A percentile compares a stretch with the other conserved stretches of the same genome.
These are phyloP conservation scores for Agrilus cyanescens DNA, from an alignment of 2,888 invertebrate genomes.

Conservation along the genomic window DNA sequence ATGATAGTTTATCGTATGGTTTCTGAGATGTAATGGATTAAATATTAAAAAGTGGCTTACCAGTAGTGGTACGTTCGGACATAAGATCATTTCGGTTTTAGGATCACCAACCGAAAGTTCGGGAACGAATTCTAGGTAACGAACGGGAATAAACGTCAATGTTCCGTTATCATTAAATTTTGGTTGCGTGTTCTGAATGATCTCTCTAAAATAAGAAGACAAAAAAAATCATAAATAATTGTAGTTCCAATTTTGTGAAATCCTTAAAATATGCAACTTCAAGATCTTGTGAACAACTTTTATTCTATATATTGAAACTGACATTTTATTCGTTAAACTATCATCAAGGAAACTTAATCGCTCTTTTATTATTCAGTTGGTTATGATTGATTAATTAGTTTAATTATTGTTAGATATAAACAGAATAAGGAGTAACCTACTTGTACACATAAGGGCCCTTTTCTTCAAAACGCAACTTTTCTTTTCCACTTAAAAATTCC, in stretches of 20 bases:
- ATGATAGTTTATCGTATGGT: background rate
- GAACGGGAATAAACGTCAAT: conserved; percentile 50
- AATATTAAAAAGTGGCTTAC: conserved; percentile 38
- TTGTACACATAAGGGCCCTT: conserved; percentile 74
- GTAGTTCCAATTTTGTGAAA: background rate
- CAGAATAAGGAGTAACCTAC: conserved; percentile 38
- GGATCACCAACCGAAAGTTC: conserved; percentile 57
- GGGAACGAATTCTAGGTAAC: conserved; percentile 45
- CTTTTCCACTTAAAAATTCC: conserved; percentile 51
- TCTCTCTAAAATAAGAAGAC: conserved; percentile 44
- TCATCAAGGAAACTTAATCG: no score
- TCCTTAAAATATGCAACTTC: background rate
- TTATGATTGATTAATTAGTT: no score
- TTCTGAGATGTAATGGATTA: no score
- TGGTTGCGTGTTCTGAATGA: conserved; percentile 53
- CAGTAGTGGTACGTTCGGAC: conserved; percentile 61
- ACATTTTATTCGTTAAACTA: conserved; percentile 1
- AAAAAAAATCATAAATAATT: no score
- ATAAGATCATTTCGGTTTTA: conserved; percentile 43
- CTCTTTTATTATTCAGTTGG: no score
- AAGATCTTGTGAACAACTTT: no score
- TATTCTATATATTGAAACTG: no score
- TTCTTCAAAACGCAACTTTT: conserved; percentile 56
- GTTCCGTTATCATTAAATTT: conserved; percentile 53
- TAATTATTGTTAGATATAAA: background rate